A percentile compares a stretch with the other conserved stretches of the same genome.
Conservation (phyloP, 2,113 vertebrate species). For the Parus major region DNA sequence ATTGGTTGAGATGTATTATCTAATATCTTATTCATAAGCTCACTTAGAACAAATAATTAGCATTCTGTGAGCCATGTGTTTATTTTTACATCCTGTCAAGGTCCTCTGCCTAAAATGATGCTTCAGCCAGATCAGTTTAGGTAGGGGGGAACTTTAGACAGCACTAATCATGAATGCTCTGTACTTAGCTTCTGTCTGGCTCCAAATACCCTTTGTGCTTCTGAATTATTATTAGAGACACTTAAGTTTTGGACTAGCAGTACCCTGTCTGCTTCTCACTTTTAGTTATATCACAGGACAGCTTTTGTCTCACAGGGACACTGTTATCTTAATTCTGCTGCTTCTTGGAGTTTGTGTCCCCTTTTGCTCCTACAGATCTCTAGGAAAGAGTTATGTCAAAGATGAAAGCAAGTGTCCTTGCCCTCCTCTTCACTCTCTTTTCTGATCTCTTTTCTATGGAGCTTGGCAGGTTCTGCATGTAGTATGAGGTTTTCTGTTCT, state of each 20-base stretch:
- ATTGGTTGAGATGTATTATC: neutral
- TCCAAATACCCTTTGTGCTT: neutral
- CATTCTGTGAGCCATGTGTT: neutral
- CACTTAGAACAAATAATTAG: neutral
- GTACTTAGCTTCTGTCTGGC: neutral
- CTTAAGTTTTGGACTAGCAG: neutral
- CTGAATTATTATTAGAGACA: neutral
- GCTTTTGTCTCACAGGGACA: neutral
- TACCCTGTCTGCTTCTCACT: neutral
- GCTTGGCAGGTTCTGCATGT: neutral
- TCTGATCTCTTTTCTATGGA: neutral
- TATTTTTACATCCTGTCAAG: neutral
- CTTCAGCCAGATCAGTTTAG: neutral
- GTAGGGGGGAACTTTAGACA: neutral
- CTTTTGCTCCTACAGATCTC: neutral
- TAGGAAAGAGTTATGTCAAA: neutral
- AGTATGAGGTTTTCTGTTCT: neutral
- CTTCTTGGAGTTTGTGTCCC: neutral
- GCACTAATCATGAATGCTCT: neutral
- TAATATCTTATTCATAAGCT: neutral
- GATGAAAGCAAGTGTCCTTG: neutral
- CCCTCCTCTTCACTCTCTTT: neutral
- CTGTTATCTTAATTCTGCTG: neutral
- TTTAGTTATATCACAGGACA: neutral
- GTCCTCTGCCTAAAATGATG: neutral